Evolutionary conservation across 2,888 invertebrate genomes (phyloP), one percentile per base, ranked within the genome.

Genomic region (Zygogramma bicolorata): DNA sequence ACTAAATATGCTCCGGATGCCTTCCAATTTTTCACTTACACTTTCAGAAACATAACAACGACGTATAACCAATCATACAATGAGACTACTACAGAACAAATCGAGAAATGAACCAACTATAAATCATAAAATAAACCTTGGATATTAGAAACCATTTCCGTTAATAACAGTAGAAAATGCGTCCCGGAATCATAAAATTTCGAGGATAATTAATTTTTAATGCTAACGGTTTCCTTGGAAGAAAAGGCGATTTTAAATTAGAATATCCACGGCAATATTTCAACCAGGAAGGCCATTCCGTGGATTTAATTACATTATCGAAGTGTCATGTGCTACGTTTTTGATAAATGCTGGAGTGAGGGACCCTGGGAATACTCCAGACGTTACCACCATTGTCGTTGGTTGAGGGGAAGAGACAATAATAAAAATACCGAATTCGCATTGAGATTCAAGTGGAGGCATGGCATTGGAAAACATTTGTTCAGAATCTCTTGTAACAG

Each of bases 281-380:
- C 85, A 86, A 83, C 83, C 83, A 81, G 82, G 81, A 81, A 82
- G 84, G 84, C 85, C 85, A 85, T 86, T 86, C 84, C 85, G 86
- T 81, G 85, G 85, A 85, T 86, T 86, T 86, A 86, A 86, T 86
- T 86, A 86, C 86, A 86, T 86, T 86, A 86, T 86, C 86, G 86
- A 86, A 86, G 86, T 86, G 86, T 86, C 86, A 86, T 86, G 85
- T 86, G 85, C 85, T 84, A 82, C 84, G 83, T 84, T 82, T 84
- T 85, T 86, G 85, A 86, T 86, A 86, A 86, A 86, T 85, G 85
- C 84, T 80, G 81, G 82, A 81, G 81, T 80, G 79, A 82, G 81
- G 81, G 80, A 80, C 80, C 77, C 79, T 22, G 79, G 82, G 80
- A 81, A 80, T 78, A 80, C 77, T 81, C 82, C 81, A 84, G 84